These are phyloP conservation scores for Centropus unirufus DNA, from an alignment of 2,113 vertebrate genomes.

Conservation along the genomic window DNA sequence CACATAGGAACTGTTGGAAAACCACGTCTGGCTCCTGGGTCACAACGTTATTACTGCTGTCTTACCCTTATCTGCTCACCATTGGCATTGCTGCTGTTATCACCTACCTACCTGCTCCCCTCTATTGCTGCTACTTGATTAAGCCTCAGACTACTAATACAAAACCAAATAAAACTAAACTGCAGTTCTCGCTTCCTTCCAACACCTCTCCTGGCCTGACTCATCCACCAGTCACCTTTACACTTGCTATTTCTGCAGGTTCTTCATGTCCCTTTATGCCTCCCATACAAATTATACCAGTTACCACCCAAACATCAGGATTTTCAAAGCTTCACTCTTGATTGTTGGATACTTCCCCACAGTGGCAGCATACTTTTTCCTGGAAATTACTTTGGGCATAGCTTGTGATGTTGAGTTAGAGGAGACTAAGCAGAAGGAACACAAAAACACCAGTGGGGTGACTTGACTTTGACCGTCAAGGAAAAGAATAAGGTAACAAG, in stretches of 20 bases:
- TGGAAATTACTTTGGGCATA: not conserved
- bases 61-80: not conserved
- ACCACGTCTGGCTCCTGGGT: not conserved
- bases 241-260: not conserved
- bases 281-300: not conserved
- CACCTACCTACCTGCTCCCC: not conserved
- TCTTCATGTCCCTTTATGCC: not conserved
- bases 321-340: not conserved
- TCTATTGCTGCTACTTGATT: not conserved
- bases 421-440: not conserved
- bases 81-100: not conserved
- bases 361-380: not conserved
- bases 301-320: not conserved
- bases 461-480: not conserved
- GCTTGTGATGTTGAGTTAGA: not conserved
- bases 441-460: not conserved
- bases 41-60: not conserved
- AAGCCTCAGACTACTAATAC: not conserved
- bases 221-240: not conserved
- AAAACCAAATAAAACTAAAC: not conserved
- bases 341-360: not conserved
- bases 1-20: not conserved
- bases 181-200: not conserved
- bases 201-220: not conserved
- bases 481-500: not conserved